Conservation (phyloP, 2,797 vertebrate species). For the Lemur catta region DNA sequence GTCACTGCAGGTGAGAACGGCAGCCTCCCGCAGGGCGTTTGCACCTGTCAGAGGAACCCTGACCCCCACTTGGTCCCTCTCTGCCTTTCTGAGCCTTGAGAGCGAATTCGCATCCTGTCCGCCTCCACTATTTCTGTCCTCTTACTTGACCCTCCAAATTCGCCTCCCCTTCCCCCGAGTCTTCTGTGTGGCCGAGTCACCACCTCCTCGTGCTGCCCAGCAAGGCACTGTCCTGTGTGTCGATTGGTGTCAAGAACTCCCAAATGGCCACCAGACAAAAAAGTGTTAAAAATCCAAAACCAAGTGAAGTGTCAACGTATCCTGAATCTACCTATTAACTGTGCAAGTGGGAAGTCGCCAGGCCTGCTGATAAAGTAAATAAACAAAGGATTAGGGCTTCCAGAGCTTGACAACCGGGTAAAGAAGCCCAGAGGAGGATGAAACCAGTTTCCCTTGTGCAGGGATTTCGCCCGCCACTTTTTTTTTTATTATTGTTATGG, state of each 20-base stretch:
- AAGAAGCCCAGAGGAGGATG: neutral
- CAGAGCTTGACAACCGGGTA: neutral
- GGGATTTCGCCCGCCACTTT: neutral
- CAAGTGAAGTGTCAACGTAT: neutral
- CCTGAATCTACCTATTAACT: neutral
- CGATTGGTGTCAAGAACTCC: neutral
- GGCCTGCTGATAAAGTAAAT: neutral
- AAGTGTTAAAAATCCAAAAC: neutral
- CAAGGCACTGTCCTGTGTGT: neutral
- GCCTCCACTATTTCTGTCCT: neutral
- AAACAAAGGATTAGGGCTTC: neutral
- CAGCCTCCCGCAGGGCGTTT: neutral
- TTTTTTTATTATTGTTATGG: neutral
- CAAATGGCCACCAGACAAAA: neutral
- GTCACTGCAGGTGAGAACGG: neutral
- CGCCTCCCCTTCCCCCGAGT: neutral
- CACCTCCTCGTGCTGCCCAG: neutral
- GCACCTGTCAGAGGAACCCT: accelerated
- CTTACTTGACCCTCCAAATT: neutral
- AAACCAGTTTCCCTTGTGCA: neutral
- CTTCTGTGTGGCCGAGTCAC: neutral
- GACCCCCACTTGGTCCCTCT: neutral
- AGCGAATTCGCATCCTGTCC: neutral
- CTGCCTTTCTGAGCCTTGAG: neutral
- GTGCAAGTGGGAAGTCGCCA: neutral